phyloP scores from a whole-genome alignment of 2,888 invertebrate genomes.

The Microchrysa polita region DNA sequence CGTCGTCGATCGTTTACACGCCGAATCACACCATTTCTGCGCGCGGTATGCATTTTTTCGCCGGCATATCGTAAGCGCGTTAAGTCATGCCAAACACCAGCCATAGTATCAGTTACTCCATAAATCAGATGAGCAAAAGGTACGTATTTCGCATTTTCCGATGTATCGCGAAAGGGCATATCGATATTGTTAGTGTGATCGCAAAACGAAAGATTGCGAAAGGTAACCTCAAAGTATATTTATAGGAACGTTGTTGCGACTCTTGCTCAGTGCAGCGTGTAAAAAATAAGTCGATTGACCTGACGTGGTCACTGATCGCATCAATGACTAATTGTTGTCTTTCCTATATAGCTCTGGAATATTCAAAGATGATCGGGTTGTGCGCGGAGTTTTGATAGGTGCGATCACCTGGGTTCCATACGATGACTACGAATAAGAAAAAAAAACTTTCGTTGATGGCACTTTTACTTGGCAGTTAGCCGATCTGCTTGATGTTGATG shows the following conservation, averaged over 20 bases:
- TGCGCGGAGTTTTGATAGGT: slow-evolving; percentile 27
- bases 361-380: slow-evolving; percentile 15
- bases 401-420: slow-evolving; percentile 19
- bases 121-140: slow-evolving; percentile 46
- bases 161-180: slow-evolving; percentile 34
- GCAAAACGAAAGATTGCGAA: not conserved
- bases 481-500: slow-evolving; percentile 45
- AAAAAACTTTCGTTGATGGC: slow-evolving; percentile 19
- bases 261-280: not conserved
- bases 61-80: not conserved
- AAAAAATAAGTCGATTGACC: slow-evolving; percentile 38
- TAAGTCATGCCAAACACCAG: slow-evolving; percentile 27
- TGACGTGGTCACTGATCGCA: slow-evolving; percentile 36
- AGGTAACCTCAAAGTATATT: slow-evolving; percentile 26
- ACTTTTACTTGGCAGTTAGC: slow-evolving; percentile 45
- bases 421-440: not conserved
- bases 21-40: slow-evolving; percentile 18
- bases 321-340: slow-evolving; percentile 43
- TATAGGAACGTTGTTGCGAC: slow-evolving; percentile 34
- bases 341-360: not conserved
- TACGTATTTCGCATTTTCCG: slow-evolving; percentile 19
- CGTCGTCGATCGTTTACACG: slow-evolving; percentile 28
- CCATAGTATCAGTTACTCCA: slow-evolving; percentile 47
- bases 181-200: slow-evolving; percentile 6
- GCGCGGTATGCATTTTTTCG: not conserved